These are phyloP conservation scores for Gasteruption jaculator DNA, from an alignment of 2,888 invertebrate species.

Conservation along the genomic window DNA sequence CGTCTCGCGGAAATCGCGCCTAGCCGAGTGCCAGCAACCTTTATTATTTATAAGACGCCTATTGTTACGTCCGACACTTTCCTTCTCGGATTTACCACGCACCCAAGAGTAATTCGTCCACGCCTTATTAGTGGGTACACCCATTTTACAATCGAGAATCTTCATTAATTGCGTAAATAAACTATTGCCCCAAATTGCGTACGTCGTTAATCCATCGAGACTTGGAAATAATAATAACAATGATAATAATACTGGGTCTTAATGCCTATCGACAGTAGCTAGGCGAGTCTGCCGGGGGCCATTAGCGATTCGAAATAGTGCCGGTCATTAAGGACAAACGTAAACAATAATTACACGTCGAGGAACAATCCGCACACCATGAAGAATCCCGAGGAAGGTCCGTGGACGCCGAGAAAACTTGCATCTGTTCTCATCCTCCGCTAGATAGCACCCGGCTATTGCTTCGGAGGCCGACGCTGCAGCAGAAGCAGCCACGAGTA, in stretches of 20 bases:
- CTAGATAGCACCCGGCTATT: constrained; percentile 2
- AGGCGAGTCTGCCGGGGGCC: too few relatives aligned
- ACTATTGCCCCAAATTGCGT: too few relatives aligned
- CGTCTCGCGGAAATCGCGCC: constrained; percentile 26
- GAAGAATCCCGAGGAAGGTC: constrained; percentile 13
- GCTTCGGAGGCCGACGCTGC: constrained; percentile 13
- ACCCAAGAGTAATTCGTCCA: too few relatives aligned
- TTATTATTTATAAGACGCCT: constrained; percentile 1
- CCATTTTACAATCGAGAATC: too few relatives aligned
- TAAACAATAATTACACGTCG: constrained; percentile 40
- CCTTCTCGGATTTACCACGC: too few relatives aligned
- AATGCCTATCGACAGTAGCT: constrained; percentile 33
- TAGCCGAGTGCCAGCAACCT: constrained; percentile 19
- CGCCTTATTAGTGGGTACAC: too few relatives aligned
- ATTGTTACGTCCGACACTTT: neutral
- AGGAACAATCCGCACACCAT: constrained; percentile 30
- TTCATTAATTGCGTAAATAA: too few relatives aligned
- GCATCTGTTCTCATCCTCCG: neutral
- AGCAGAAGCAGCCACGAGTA: constrained; percentile 28
- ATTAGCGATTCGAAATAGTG: constrained; percentile 41
- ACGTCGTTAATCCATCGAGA: too few relatives aligned
- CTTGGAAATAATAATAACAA: too few relatives aligned
- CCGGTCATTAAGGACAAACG: constrained; percentile 32
- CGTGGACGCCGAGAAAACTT: neutral
- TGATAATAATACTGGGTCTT: too few relatives aligned